phyloP scores from a whole-genome alignment of 2,888 invertebrate species.

The Mesoligia furuncula region DNA sequence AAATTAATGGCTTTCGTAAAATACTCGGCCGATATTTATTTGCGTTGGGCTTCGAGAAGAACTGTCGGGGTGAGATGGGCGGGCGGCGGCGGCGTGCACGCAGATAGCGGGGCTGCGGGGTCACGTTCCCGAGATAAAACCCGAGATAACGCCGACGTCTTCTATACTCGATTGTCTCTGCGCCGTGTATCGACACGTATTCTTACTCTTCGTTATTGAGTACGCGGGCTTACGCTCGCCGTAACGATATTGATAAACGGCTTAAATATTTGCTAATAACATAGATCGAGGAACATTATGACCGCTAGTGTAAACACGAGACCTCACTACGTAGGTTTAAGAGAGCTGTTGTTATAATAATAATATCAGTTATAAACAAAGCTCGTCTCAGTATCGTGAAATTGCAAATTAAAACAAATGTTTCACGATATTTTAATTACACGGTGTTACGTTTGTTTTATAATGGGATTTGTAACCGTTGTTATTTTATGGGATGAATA shows the following conservation, averaged over 20 bases:
- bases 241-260: slow-evolving; percentile 57
- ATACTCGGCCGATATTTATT: slow-evolving; percentile 75
- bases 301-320: slow-evolving; percentile 49
- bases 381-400: slow-evolving; percentile 42
- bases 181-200: slow-evolving; percentile 66
- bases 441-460: slow-evolving; percentile 37
- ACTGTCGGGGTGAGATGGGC: slow-evolving; percentile 82
- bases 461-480: slow-evolving; percentile 48
- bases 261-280: slow-evolving; percentile 61
- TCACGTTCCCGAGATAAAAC: slow-evolving; percentile 88
- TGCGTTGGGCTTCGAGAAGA: slow-evolving; percentile 75
- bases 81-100: slow-evolving; percentile 77
- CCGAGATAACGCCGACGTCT: slow-evolving; percentile 83
- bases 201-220: slow-evolving; percentile 58
- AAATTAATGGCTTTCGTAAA: slow-evolving; percentile 85
- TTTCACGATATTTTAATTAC: slow-evolving; percentile 57
- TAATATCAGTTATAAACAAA: slow-evolving; percentile 25
- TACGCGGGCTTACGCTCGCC: slow-evolving; percentile 49
- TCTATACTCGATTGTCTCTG: slow-evolving; percentile 85
- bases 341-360: slow-evolving; percentile 48
- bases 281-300: slow-evolving; percentile 48
- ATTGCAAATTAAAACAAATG: slow-evolving; percentile 55
- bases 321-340: slow-evolving; percentile 46
- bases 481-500: slow-evolving; percentile 61
- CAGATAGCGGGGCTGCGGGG: slow-evolving; percentile 88